A percentile compares a stretch with the other conserved stretches of the same genome.
Evolutionary conservation across 2,797 vertebrate species (phyloP).

Genomic region (Tinamus major): DNA sequence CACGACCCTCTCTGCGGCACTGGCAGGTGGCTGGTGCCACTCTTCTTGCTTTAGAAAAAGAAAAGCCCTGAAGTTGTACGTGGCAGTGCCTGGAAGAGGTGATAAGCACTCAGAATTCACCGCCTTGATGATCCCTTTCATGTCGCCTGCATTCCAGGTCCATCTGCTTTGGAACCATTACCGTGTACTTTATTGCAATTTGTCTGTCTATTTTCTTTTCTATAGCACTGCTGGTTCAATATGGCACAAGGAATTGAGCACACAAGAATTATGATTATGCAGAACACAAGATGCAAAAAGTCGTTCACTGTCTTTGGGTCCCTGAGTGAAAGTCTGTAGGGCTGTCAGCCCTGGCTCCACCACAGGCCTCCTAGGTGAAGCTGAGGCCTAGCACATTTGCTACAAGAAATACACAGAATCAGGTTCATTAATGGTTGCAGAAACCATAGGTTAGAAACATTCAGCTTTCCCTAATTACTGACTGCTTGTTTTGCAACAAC

Average conservation of each 20-base stretch:
- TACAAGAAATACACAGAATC: not conserved
- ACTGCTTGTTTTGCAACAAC: constrained; percentile 14
- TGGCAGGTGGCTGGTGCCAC: not conserved
- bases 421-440: not conserved
- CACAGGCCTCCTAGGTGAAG: not conserved
- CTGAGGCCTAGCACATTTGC: not conserved
- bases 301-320: not conserved
- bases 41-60: not conserved
- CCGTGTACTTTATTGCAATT: not conserved
- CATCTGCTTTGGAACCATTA: not conserved
- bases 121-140: not conserved
- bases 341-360: not conserved
- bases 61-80: not conserved
- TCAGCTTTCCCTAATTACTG: not conserved
- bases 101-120: not conserved
- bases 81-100: not conserved
- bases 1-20: not conserved
- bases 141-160: not conserved
- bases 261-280: not conserved
- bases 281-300: not conserved
- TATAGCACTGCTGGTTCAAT: not conserved
- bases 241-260: not conserved
- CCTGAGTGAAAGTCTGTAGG: not conserved
- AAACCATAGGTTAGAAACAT: not conserved
- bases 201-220: not conserved